Percentiles rank a stretch among this genome's conserved stretches.
These are phyloP conservation scores for Erythrolamprus reginae DNA, from an alignment of 2,113 vertebrate species.

Conservation along the genomic window DNA sequence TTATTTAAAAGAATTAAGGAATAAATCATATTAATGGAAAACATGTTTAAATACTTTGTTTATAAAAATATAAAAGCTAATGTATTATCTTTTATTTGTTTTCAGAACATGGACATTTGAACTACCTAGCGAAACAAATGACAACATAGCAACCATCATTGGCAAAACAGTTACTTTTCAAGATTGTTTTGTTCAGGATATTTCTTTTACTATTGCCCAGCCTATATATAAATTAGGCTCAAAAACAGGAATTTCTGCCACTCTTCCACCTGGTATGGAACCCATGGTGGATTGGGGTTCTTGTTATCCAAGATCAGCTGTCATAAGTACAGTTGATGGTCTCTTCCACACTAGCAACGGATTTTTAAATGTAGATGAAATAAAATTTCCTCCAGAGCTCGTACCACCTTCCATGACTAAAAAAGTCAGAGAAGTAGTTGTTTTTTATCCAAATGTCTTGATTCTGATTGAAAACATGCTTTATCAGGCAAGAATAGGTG, in stretches of 20 bases:
- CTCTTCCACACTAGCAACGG: conserved; percentile 41
- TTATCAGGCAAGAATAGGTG: background rate
- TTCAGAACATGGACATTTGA: conserved; percentile 30
- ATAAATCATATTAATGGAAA: background rate
- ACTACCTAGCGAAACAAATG: background rate
- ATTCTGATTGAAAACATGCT: conserved; percentile 34
- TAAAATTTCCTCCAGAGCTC: conserved; percentile 28
- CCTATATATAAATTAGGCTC: background rate
- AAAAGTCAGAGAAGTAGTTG: conserved; percentile 6
- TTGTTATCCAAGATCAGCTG: background rate
- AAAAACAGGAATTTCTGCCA: background rate
- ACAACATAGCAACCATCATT: background rate
- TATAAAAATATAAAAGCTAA: background rate
- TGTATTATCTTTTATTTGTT: background rate
- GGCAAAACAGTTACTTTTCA: conserved; percentile 44
- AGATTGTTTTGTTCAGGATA: conserved; percentile 43
- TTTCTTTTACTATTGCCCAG: background rate
- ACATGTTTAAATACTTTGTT: background rate
- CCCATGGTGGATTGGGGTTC: rapidly evolving
- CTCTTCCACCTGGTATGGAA: background rate
- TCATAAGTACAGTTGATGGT: conserved; percentile 28
- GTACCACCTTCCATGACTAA: conserved; percentile 27
- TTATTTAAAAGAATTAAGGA: background rate
- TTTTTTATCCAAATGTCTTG: background rate
- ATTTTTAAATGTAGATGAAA: conserved; percentile 31